phyloP scores from a whole-genome alignment of 2,113 vertebrate species.

The Anser cygnoides region DNA sequence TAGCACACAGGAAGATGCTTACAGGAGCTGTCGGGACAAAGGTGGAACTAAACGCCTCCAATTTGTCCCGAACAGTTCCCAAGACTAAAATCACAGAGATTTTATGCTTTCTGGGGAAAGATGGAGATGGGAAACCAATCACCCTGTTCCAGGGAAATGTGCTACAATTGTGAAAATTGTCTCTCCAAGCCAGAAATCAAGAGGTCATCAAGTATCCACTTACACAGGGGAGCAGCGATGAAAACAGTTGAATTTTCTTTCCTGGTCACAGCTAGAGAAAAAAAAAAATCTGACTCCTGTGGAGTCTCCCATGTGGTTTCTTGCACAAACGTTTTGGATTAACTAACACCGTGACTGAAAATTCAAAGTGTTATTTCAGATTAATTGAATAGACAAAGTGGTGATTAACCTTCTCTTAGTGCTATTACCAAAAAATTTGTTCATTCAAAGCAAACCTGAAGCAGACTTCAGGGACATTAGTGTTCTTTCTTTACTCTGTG shows the following conservation, averaged over 20 bases:
- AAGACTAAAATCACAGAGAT: background rate
- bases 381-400: background rate
- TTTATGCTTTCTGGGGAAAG: background rate
- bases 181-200: background rate
- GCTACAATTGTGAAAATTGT: background rate
- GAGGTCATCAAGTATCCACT: background rate
- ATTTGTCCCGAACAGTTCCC: constrained; percentile 25
- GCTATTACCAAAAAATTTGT: background rate
- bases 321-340: background rate
- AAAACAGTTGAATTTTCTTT: background rate
- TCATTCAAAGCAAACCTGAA: background rate
- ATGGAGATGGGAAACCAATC: background rate
- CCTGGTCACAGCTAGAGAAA: background rate
- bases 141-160: background rate
- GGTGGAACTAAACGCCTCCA: constrained; percentile 19
- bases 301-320: background rate
- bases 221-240: background rate
- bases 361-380: background rate
- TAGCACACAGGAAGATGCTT: constrained; percentile 19
- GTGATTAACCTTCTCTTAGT: background rate
- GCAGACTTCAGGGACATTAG: background rate
- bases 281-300: background rate
- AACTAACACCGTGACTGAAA: background rate
- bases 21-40: constrained; percentile 34
- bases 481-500: background rate